Percentiles rank a stretch among this genome's conserved stretches.
Conservation (phyloP, 2,888 invertebrate genomes). For the Hyles lineata region DNA sequence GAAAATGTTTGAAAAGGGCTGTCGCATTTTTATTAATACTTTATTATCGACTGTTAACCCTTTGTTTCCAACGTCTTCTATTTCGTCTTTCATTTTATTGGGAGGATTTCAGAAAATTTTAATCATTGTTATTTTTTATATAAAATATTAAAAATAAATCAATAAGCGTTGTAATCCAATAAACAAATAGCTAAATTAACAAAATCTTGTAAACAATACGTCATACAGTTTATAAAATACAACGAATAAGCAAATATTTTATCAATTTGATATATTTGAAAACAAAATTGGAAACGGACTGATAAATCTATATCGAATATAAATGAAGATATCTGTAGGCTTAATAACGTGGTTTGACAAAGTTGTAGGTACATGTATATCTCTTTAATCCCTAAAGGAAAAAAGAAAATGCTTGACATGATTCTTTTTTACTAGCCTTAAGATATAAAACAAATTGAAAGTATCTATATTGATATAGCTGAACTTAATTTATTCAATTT, state of each 20-base stretch:
- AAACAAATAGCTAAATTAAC: neutral
- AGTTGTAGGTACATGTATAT: neutral
- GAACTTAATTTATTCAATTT: too few relatives aligned
- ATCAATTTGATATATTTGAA: conserved; percentile 4
- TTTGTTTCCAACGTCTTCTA: too few relatives aligned
- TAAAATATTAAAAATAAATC: too few relatives aligned
- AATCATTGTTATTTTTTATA: too few relatives aligned
- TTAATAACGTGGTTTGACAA: neutral
- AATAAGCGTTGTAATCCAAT: too few relatives aligned
- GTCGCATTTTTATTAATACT: too few relatives aligned
- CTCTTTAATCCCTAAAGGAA: neutral
- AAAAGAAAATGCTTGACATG: neutral
- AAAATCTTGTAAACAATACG: neutral
- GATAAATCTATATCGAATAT: neutral
- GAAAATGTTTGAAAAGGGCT: too few relatives aligned
- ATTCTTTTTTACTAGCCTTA: conserved; percentile 3
- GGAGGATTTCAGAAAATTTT: too few relatives aligned
- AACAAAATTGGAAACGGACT: neutral
- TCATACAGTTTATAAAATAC: neutral
- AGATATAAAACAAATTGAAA: neutral
- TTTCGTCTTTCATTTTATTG: too few relatives aligned
- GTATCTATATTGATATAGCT: neutral
- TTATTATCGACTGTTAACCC: too few relatives aligned
- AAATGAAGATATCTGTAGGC: neutral
- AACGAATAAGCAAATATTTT: conserved; percentile 10